Conservation (phyloP, 1,140 invertebrate genomes). For the Zaprionus ornatus region DNA sequence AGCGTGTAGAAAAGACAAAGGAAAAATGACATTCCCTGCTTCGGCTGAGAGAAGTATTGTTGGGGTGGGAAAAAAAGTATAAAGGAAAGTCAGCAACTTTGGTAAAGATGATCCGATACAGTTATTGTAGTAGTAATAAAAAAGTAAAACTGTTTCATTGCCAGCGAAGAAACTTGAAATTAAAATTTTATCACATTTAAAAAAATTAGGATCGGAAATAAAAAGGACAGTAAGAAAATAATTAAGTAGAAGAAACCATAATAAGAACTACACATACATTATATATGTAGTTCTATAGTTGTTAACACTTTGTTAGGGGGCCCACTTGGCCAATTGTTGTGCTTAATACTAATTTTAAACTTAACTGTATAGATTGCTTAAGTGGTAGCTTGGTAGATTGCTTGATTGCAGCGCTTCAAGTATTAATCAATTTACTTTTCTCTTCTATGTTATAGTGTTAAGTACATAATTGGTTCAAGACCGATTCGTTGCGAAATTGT, state of each 20-base stretch:
- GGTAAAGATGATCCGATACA: no score
- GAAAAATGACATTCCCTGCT: neutral
- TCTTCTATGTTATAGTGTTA: constrained; percentile 38
- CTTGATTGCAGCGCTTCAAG: constrained; percentile 46
- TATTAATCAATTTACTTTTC: constrained; percentile 21
- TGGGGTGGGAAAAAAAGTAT: no score
- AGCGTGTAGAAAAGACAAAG: neutral
- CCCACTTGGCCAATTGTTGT: constrained; percentile 32
- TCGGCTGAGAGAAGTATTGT: neutral
- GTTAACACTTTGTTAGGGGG: constrained; percentile 67
- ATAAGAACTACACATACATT: neutral
- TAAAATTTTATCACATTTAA: neutral
- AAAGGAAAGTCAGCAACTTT: no score
- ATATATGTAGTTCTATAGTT: neutral
- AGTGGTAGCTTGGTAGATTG: constrained; percentile 38
- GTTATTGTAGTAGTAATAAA: neutral
- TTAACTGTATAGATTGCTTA: constrained; percentile 57
- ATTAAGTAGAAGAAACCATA: neutral
- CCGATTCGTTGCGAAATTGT: constrained; percentile 18
- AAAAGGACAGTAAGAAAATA: neutral
- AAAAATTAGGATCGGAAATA: neutral
- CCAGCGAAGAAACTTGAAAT: neutral
- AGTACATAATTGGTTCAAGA: constrained; percentile 54
- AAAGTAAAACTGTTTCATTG: neutral
- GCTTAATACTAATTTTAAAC: constrained; percentile 40